Evolutionary conservation across 2,797 vertebrate genomes (phyloP).

Genomic region (Psittacula derbiana): DNA sequence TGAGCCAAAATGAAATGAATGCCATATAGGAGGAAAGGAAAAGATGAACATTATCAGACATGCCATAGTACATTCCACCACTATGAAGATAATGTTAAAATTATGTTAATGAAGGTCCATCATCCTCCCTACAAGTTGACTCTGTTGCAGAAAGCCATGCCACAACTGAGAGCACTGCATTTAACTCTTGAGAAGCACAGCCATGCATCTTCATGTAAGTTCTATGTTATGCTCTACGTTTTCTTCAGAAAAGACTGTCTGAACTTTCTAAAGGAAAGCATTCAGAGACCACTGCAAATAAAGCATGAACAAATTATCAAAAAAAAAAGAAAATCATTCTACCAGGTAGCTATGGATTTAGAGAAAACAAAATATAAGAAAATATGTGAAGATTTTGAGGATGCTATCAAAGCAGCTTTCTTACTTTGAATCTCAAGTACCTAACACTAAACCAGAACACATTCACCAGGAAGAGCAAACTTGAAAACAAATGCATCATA

Average conservation of each 20-base stretch:
- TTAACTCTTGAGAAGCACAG: neutral
- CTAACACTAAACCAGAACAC: neutral
- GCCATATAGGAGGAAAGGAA: constrained; percentile 90
- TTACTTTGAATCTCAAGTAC: neutral
- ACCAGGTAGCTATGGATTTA: neutral
- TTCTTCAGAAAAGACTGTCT: constrained; percentile 8
- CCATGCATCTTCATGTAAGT: constrained; percentile 1
- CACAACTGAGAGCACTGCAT: neutral
- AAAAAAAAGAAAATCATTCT: neutral
- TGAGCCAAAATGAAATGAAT: constrained; percentile 90
- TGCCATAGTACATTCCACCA: constrained; percentile 76
- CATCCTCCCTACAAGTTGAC: neutral
- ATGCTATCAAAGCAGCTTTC: neutral
- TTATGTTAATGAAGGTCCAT: constrained; percentile 52
- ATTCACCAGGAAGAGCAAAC: neutral
- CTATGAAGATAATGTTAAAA: constrained; percentile 72
- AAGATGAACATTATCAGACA: constrained; percentile 90
- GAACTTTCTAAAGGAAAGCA: neutral
- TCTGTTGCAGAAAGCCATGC: constrained; percentile 51
- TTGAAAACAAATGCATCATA: neutral
- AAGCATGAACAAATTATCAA: neutral
- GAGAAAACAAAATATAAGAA: neutral
- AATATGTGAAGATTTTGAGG: neutral
- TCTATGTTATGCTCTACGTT: neutral
- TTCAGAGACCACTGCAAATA: neutral